phyloP scores from a whole-genome alignment of 2,113 vertebrate genomes.

The Forbesichthys agassizii region DNA sequence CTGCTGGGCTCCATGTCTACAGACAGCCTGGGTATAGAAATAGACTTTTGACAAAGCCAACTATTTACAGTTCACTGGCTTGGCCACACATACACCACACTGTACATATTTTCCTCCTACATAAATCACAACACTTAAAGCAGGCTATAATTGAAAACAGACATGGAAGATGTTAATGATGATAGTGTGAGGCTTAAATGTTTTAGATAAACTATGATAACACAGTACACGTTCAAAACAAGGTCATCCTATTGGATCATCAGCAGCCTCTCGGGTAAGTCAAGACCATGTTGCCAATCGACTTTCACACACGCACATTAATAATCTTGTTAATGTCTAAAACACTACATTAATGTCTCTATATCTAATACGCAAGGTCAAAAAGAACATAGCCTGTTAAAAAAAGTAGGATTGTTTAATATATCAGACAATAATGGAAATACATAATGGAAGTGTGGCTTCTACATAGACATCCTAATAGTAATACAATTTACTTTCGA shows the following conservation, averaged over 20 bases:
- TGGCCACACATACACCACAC: too few relatives aligned
- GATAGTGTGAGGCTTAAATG: too few relatives aligned
- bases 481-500: background rate
- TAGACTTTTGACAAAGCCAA: too few relatives aligned
- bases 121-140: too few relatives aligned
- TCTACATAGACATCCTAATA: background rate
- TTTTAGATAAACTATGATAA: too few relatives aligned
- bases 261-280: background rate
- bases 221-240: too few relatives aligned
- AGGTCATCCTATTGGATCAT: background rate
- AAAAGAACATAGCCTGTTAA: background rate
- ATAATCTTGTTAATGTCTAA: slow-evolving; percentile 8
- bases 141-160: too few relatives aligned
- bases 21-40: too few relatives aligned
- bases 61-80: too few relatives aligned
- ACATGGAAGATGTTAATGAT: too few relatives aligned
- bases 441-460: background rate
- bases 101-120: too few relatives aligned
- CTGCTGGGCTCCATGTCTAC: too few relatives aligned
- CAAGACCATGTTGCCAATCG: background rate
- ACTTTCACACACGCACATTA: slow-evolving; percentile 12
- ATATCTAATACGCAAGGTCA: background rate
- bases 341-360: slow-evolving; percentile 14
- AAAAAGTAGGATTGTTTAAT: background rate
- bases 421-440: background rate